Base-by-base conservation (phyloP, 1,140 invertebrate genomes). In the Telenomus remus region DNA sequence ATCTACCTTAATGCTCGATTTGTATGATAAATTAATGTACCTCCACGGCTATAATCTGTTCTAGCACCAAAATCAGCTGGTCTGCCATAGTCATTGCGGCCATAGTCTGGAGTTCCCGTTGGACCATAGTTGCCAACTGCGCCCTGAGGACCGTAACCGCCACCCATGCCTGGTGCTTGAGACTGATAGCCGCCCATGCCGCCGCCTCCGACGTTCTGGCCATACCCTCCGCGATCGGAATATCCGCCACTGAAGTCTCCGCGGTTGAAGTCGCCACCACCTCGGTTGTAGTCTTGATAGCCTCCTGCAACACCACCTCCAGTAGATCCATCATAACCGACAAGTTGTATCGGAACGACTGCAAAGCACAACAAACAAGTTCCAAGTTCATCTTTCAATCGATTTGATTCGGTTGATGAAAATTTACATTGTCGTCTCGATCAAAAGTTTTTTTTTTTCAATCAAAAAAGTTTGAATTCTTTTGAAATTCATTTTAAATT, bases 111-210 rank as follows among this genome's bases (percentile, higher is more conserved):
- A 3, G 82, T 83, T 2, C 84, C 85, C 0, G 82, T 83, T 0
- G 86, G 85, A 39, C 86, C 86, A 13, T 87, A 88, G 44, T 81
- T 86, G 35, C 86, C 85, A 9, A 85, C 85, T 5, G 84, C 79
- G 7, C 85, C 84, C 11, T 82, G 74, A 12, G 85, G 79, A 13
- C 85, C 84, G 50, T 85, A 86, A 15, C 86, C 87, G 44, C 83
- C 86, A 16, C 85, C 82, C 85, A 87, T 87, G 4, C 84, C 84
- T 10, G 84, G 83, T 2, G 83, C 81, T 0, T 81, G 78, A 0
- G 85, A 86, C 0, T 83, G 83, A 65, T 88, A 88, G 13, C 87
- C 86, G 11, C 87, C 86, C 85, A 87, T 88, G 1, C 80, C 79
- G 13, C 83, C 83, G 1, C 82, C 81, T 9, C 86, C 84, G 27